phyloP scores from a whole-genome alignment of 2,888 invertebrate species.

The Euplexia lucipara region DNA sequence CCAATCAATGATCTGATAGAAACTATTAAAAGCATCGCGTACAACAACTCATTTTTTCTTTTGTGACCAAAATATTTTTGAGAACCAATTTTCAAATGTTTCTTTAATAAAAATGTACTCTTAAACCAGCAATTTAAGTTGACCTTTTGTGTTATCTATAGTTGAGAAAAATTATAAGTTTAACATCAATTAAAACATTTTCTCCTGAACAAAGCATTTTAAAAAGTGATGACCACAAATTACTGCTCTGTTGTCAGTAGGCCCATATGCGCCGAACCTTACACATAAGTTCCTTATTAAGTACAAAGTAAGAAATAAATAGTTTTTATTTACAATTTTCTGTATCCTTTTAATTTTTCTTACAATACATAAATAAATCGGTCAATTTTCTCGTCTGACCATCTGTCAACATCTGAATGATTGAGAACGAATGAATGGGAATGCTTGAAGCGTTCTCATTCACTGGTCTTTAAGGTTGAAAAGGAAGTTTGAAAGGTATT shows the following conservation, averaged over 20 bases:
- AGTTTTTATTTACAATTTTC: slow-evolving; percentile 71
- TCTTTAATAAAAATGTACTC: not conserved
- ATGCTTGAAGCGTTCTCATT: slow-evolving; percentile 46
- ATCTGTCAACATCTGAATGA: slow-evolving; percentile 59
- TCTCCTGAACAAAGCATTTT: slow-evolving; percentile 11
- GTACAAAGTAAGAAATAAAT: slow-evolving; percentile 80
- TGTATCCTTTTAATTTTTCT: slow-evolving; percentile 47
- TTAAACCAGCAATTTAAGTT: not conserved
- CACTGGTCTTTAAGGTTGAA: slow-evolving; percentile 34
- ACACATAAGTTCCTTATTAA: slow-evolving; percentile 69
- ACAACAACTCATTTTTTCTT: too few species aligned
- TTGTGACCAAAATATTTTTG: not conserved
- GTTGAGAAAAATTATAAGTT: slow-evolving; percentile 16
- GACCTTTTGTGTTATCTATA: not conserved
- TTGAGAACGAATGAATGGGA: slow-evolving; percentile 46
- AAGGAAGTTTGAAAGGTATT: slow-evolving; percentile 23
- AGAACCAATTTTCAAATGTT: not conserved
- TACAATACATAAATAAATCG: slow-evolving; percentile 50
- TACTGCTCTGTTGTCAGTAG: slow-evolving; percentile 1
- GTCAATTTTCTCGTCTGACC: slow-evolving; percentile 44
- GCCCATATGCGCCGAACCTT: slow-evolving; percentile 49
- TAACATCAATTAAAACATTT: slow-evolving; percentile 1
- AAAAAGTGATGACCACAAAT: slow-evolving; percentile 19
- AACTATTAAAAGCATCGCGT: not conserved
- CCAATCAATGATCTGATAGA: too few species aligned